Conservation (phyloP, 1,140 invertebrate species). For the Orius insidiosus region DNA sequence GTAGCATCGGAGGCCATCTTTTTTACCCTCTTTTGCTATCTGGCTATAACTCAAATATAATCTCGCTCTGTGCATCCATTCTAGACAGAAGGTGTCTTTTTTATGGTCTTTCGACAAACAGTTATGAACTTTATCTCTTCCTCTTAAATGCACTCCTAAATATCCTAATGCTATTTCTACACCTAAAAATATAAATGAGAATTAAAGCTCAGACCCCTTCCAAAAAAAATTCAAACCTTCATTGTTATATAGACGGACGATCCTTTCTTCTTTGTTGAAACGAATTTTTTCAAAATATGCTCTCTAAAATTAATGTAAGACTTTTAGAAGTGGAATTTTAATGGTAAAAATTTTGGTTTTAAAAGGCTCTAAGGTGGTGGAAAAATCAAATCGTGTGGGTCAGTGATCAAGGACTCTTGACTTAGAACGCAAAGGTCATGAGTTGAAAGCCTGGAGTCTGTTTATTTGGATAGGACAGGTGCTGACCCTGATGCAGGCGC, state of each 20-base stretch:
- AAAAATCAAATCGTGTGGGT: no score
- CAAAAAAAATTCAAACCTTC: conserved; percentile 28
- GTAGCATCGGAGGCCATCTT: conserved; percentile 42
- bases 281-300: conserved; percentile 69
- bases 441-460: no score
- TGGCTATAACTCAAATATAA: conserved; percentile 44
- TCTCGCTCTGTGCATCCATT: conserved; percentile 58
- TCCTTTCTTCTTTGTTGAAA: conserved; percentile 59
- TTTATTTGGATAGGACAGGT: no score
- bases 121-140: conserved; percentile 42
- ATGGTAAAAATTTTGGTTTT: neutral
- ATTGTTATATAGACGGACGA: conserved; percentile 52
- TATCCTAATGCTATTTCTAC: conserved; percentile 50
- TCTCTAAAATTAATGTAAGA: conserved; percentile 30
- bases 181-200: conserved; percentile 6
- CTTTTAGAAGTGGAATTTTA: neutral
- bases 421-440: no score
- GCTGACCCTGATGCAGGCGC: no score
- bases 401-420: no score
- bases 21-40: conserved; percentile 9
- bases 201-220: neutral
- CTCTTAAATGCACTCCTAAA: conserved; percentile 38
- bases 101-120: conserved; percentile 45
- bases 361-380: no score
- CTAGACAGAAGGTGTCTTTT: conserved; percentile 41